Percentiles rank a stretch among this genome's conserved stretches.
These are phyloP conservation scores for Campoplex nolae DNA, from an alignment of 2,888 invertebrate species.

Conservation along the genomic window DNA sequence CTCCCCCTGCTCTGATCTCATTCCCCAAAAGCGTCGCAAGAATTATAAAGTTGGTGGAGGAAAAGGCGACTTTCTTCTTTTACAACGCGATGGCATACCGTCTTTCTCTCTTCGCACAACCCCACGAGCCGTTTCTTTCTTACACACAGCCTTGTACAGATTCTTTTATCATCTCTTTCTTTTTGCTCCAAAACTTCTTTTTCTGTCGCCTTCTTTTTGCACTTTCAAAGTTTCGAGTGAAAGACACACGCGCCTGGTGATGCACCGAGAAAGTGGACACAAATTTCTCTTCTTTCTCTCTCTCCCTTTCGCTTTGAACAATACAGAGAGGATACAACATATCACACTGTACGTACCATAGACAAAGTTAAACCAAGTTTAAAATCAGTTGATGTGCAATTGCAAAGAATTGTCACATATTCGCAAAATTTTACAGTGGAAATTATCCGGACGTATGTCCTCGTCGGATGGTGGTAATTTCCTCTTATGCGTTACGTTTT, in stretches of 20 bases:
- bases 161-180: slow-evolving; percentile 36
- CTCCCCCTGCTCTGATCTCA: slow-evolving; percentile 78
- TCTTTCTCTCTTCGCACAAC: slow-evolving; percentile 36
- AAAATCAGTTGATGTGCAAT: neutral
- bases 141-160: neutral
- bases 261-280: slow-evolving; percentile 52
- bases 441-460: neutral
- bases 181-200: slow-evolving; percentile 6
- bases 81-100: slow-evolving; percentile 1
- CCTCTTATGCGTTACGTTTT: neutral
- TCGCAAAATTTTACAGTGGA: neutral
- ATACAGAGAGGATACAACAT: slow-evolving; percentile 1
- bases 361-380: neutral
- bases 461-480: neutral
- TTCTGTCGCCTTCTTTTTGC: slow-evolving; percentile 38
- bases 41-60: slow-evolving; percentile 83
- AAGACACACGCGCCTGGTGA: slow-evolving; percentile 55
- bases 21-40: slow-evolving; percentile 84
- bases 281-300: neutral
- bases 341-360: neutral
- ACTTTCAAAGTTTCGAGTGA: slow-evolving; percentile 67
- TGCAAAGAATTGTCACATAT: neutral
- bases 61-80: slow-evolving; percentile 71
- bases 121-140: slow-evolving; percentile 27
- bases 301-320: neutral